Percentiles rank a stretch among this genome's conserved stretches.
Evolutionary conservation across 2,888 invertebrate species (phyloP).

Genomic region (Macrosiphum euphorbiae): DNA sequence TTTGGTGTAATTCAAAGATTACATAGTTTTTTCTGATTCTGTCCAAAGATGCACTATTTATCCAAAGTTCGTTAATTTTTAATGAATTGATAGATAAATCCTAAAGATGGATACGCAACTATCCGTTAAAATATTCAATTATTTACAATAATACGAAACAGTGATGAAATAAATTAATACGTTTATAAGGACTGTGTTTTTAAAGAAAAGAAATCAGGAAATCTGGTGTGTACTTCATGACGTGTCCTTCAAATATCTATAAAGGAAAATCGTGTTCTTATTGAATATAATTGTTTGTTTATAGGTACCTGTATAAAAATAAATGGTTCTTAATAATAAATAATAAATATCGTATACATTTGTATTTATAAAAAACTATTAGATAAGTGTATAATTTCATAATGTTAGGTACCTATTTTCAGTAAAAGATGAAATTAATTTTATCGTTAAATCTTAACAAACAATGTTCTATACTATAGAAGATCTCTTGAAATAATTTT

Average conservation of each 20-base stretch:
- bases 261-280: neutral
- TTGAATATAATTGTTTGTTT: neutral
- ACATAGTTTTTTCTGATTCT: neutral
- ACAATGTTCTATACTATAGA: neutral
- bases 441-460: neutral
- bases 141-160: neutral
- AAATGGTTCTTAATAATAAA: neutral
- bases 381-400: neutral
- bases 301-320: neutral
- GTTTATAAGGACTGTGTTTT: neutral
- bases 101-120: too few relatives aligned
- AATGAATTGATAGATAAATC: neutral
- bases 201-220: neutral
- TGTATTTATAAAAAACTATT: neutral
- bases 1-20: neutral
- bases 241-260: neutral
- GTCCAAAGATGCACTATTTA: neutral
- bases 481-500: neutral
- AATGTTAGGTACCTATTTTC: neutral
- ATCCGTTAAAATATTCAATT: neutral
- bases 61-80: neutral
- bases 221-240: too few relatives aligned
- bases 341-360: neutral
- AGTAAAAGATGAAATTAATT: neutral
- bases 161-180: neutral